Base-by-base conservation (phyloP, 2,888 invertebrate genomes). In the Mesochorus sp. region DNA sequence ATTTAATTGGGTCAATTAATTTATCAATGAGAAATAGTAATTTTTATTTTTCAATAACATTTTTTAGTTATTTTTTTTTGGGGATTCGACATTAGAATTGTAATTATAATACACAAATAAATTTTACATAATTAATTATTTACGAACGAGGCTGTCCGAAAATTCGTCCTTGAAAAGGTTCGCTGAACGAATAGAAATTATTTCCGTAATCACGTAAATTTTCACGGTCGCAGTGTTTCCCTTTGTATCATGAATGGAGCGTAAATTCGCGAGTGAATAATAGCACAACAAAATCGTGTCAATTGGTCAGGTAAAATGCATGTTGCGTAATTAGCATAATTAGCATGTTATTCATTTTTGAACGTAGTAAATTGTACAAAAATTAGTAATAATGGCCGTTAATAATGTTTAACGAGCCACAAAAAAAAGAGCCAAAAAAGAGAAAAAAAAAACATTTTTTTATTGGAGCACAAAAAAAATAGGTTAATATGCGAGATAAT, bases 101-200 rank as follows among this genome's bases (percentile, higher is more conserved):
- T n/a, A n/a, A n/a, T n/a, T n/a, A n/a, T n/a, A 24, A 24, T 10
- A 17, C 31, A 5, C 0, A 3, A 19, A 1, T 55, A 26, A 39
- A 53, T 53, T 34, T 3, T 19, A 26, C 6, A 44, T 26, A 24
- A 26, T 24, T 24, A 44, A 28, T 39, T 5, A 17, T 14, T 17
- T 28, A 37, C 44, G n/a, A 55, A 24, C 17, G 53, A n/a, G 14
- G 19, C 51, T 24, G 17, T 51, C n/a, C 17, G 55, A 64, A 47
- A n/a, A 64, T 39, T 44, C 72, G 37, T 19, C 34, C 72, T 64
- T 55, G 47, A 47, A 73, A 73, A 64, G 19, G 37, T 14, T 68
- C n/a, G 34, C 37, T 37, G 44, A 55, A 64, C 72, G 14, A 55
- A 73, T 73, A 37, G 47, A 53, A 64, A 73, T 64, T 64, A 64